Base-by-base conservation (phyloP, 2,888 invertebrate genomes). In the Oasisia sp. region DNA sequence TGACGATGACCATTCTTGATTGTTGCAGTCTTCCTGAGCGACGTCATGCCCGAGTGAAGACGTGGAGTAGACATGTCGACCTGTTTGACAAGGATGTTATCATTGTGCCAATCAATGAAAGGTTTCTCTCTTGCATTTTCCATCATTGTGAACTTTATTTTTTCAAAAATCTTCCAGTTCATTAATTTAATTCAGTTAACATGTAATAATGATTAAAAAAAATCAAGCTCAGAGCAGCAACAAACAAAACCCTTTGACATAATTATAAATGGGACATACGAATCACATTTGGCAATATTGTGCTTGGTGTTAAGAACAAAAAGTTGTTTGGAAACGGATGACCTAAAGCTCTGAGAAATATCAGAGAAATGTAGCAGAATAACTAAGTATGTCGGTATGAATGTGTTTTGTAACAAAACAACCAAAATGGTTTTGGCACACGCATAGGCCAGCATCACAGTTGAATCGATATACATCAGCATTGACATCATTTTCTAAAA, bases 11-110 rank as follows among this genome's bases (percentile, higher is more conserved):
- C 74, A 27, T 74, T 14, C 19, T 74, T 19, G 9, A 3, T 5
- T 74, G 74, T 74, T 74, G 27, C 93, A 96, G 96, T 38, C 93
- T 95, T 45, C 94, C 94, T 45, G 95, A 95, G 91, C 98, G 98
- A 95, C 97, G 99, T 89, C 99, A 99, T 96, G 97, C 97, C 0
- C 97, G 98, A 93, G 99, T 99, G 0, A 98, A 98, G 96, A 98
- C 98, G 38, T 99, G 99, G 99, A 99, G 99, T 0, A 98, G 99
- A 96, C 98, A 98, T 96, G 98, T 99, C 0, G 98, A 99, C 96
- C 97, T 99, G 92, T 99, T 99, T 96, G 98, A 98, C 91, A 99
- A 99, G 97, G 99, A 99, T 96, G 99, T 98, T 96, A 97, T 99
- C 93, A 97, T 99, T 94, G 98, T 99, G 96, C 99, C 99, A 94